Base-by-base conservation (phyloP, 1,140 invertebrate species). In the Drosophila fuyamai region DNA sequence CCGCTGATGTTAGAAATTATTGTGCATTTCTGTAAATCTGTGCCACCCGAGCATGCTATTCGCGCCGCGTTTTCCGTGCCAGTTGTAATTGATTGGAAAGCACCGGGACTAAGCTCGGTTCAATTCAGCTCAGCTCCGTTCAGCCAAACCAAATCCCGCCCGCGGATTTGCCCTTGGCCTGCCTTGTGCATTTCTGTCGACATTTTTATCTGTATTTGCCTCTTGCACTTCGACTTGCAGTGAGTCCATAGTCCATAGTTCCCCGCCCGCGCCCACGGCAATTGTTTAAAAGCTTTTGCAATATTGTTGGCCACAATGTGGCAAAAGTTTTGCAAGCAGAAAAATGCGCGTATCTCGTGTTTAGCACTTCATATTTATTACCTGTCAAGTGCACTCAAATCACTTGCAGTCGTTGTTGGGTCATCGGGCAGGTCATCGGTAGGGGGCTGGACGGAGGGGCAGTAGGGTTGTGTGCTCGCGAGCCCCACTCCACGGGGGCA, bases 281-380 rank as follows among this genome's bases (percentile, higher is more conserved):
- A 86, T 86, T 88, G 83, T 88, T 88, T 82, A 88, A 88, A 86
- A 86, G 83, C 82, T 88, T 86, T 81, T 72, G 55, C 73, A 73
- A 82, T 75, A 82, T 74, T 59, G 72, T 66, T 76, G 62, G 74
- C 79, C 61, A 74, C 79, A 82, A 50, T 78, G 80, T 67, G 68
- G 72, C 67, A 70, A 86, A 78, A 85, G 70, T 88, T 86, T 79
- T 65, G 55, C 63, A 44, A 66, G 79, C 79, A 81, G 75, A 86
- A 86, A 86, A 86, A 88, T 86, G 75, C 82, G 83, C 82, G 71
- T 86, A 86, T 86, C 82, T 86, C 82, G 75, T 88, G 83, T 82
- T 86, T 86, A 83, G 83, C 82, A 88, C 83, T 89, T 88, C 76
- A 88, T 88, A 88, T 88, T 88, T 88, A 88, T 88, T 88, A 88